Base-by-base conservation (phyloP, 2,888 invertebrate genomes). In the Masnerella sp. region DNA sequence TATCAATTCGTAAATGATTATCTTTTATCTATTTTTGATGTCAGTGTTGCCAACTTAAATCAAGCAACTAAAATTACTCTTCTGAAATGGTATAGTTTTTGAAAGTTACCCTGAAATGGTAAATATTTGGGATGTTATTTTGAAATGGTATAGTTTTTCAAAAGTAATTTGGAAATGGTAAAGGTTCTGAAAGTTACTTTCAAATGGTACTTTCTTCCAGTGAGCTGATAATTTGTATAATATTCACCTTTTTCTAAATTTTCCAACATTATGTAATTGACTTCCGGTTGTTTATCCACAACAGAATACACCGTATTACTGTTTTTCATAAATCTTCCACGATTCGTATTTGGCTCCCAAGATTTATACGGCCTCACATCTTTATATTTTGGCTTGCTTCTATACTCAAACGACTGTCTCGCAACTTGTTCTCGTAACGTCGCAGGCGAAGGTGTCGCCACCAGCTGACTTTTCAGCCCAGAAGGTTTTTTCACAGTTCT, bases 401-500 rank as follows among this genome's bases (percentile, higher is more conserved):
- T 51, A 8, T 36, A 45, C 4, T 58, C 47, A 20, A 15, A 59
- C 0, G 20, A 34, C 30, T 52, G 64, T 22, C 59, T 74, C 0
- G 32, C 9, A 12, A 65, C 32, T 28, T 64, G 52, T 22, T 68
- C 51, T 8, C 25, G 32, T 8, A 52, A 2, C 4, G 54, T 11
- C 2, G 45, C 25, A 5, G 77, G 64, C 5, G 68, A 8, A 3
- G 67, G 12, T 0, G 68, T 69, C n/a, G 81, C 77, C 1, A 82
- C 34, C 11, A 82, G 45, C 42, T 85, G 84, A 20, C 78, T 84
- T 38, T 80, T 85, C 67, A 86, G 81, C 58, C 83, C 84, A 1
- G 80, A 78, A 14, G 87, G 87, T 61, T 87, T 87, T 47, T 85
- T 86, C 0, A 87, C 85, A 2, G 86, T 87, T 74, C 83, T 79